Base-by-base conservation (phyloP, 2,888 invertebrate genomes). In the Tachina grossa region DNA sequence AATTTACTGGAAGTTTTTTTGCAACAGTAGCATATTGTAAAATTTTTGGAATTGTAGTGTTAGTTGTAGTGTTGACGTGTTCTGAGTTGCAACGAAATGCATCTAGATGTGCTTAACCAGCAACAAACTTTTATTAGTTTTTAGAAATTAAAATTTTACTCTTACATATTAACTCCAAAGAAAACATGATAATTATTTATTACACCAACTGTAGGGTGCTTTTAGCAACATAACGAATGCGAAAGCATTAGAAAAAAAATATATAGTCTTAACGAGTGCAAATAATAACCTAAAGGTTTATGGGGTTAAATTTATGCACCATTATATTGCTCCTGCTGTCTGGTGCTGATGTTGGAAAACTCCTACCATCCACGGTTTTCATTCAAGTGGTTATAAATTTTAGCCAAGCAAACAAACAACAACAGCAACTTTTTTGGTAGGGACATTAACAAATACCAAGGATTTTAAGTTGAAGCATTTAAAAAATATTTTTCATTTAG, bases 371-470 rank as follows among this genome's bases (percentile, higher is more conserved):
- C 51, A 72, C 51, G 83, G 65, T 72, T 85, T 76, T 76, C 80
- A 72, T 71, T 76, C 89, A 90, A 90, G 91, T 89, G 90, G 89
- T 88, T 89, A 91, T 90, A 90, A 90, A 91, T 90, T 90, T 88
- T 43, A 51, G 13, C 65, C 72, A 59, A 76, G 71, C 75, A 82
- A 83, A 75, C 75, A 82, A 83, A 57, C 77, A 82, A 19, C 55
- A 80, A 22, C 51, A 72, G 43, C 45, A 51, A 68, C 6, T 43
- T 69, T 57, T 55, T 49, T 71, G 68, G 43, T 74, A 69, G 76
- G 45, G 51, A 75, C 80, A 80, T 76, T 76, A 80, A 72, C 61
- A 85, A 85, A 76, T 63, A 63, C 82, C 85, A 68, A 76, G 55
- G 55, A 59, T 80, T 79, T 83, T 71, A n/a, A 79, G 83, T 83